Base-by-base conservation (phyloP, 2,888 invertebrate genomes). In the Netelia inedita region DNA sequence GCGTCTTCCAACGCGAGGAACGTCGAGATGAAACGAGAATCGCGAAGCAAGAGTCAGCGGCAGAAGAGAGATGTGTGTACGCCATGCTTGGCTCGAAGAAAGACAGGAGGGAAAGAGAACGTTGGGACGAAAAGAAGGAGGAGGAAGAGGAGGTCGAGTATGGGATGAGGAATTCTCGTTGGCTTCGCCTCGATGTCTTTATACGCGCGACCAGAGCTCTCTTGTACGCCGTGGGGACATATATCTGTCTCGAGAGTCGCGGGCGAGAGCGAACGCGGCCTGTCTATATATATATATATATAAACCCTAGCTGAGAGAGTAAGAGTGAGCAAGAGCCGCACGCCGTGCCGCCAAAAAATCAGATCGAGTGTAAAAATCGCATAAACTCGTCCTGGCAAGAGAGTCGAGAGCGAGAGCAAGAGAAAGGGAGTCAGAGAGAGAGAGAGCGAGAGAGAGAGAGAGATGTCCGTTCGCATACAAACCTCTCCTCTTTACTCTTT, bases 81-180 rank as follows among this genome's bases (percentile, higher is more conserved):
- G 61, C 14, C 11, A 11, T 21, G 21, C 21, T 14, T 14, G 46
- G 14, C 46, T 14, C 11, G 14, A 46, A 46, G 46, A 46, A 14
- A n/a, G 50, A 21, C 9, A 46, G 71, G 78, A 83, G 75, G 68
- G 68, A 69, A 78, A 74, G 71, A 59, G 63, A 65, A 66, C 53
- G 28, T 50, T 74, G 71, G 41, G 79, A 78, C 74, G 85, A 71
- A 82, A 82, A 87, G 88, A 88, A 87, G 86, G 88, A 87, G 88
- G 89, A 87, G 86, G 76, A 87, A 88, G 88, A 90, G 91, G 89
- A 74, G 88, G 82, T 82, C 83, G 83, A 82, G 86, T 81, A 92
- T 92, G 93, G 93, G 93, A 93, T 93, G 93, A 93, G 93, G 93
- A 94, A 94, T 94, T 93, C 93, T 93, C 92, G 92, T 93, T 93